These are phyloP conservation scores for Minunthozetes semirufus DNA, from an alignment of 2,888 invertebrate genomes.

Conservation along the genomic window DNA sequence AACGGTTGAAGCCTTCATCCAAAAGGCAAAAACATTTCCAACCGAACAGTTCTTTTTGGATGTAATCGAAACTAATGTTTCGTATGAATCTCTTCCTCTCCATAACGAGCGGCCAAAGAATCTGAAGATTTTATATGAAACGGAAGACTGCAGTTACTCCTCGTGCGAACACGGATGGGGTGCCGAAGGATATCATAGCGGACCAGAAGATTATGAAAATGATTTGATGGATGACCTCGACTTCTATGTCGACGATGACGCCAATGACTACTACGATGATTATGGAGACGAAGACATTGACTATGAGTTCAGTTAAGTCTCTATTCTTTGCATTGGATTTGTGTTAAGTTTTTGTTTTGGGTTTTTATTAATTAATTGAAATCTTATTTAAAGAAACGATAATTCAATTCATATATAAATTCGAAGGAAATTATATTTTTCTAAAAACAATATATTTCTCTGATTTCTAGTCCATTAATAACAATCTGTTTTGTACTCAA, in stretches of 20 bases:
- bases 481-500: too few relatives aligned
- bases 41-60: not conserved
- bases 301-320: not conserved
- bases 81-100: not conserved
- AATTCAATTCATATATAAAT: too few relatives aligned
- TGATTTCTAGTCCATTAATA: too few relatives aligned
- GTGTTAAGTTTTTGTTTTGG: too few relatives aligned
- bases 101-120: not conserved
- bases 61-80: not conserved
- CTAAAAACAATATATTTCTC: too few relatives aligned
- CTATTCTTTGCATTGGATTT: not conserved
- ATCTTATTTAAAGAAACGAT: too few relatives aligned
- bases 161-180: conserved; percentile 7
- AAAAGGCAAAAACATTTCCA: not conserved
- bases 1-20: not conserved
- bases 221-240: not conserved
- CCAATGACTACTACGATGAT: not conserved
- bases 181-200: not conserved
- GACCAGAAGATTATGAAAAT: not conserved
- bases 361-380: too few relatives aligned
- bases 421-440: too few relatives aligned
- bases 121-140: not conserved
- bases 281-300: conserved; percentile 3
- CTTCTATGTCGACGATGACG: conserved; percentile 5
- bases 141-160: not conserved